Evolutionary conservation across 2,888 invertebrate genomes (phyloP).

Genomic region (Euproctis similis): DNA sequence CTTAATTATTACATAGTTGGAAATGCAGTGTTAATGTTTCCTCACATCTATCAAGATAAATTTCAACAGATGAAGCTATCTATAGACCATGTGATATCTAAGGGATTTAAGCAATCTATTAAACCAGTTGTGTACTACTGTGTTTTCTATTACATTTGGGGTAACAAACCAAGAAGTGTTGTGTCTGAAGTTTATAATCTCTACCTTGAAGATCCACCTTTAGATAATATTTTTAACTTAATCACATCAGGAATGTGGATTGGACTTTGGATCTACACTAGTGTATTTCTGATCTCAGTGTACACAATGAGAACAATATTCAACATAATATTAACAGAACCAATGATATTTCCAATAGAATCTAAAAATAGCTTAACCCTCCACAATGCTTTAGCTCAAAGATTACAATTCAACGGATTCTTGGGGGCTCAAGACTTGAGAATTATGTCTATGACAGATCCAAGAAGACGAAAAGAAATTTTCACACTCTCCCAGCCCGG

Average conservation of each 20-base stretch:
- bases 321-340: conserved; percentile 82
- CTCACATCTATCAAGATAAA: conserved; percentile 82
- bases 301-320: conserved; percentile 82
- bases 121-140: conserved; percentile 79
- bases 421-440: conserved; percentile 85
- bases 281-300: conserved; percentile 81
- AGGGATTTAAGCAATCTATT: conserved; percentile 76
- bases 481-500: conserved; percentile 87
- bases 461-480: conserved; percentile 76
- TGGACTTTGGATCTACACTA: conserved; percentile 81
- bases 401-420: conserved; percentile 82
- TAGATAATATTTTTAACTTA: conserved; percentile 65
- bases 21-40: conserved; percentile 77
- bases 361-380: conserved; percentile 69
- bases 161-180: conserved; percentile 67
- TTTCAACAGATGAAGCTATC: conserved; percentile 79
- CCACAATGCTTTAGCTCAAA: conserved; percentile 77
- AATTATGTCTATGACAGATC: conserved; percentile 78
- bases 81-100: conserved; percentile 72
- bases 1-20: conserved; percentile 73
- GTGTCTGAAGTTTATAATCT: conserved; percentile 72
- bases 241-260: conserved; percentile 71
- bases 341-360: conserved; percentile 79
- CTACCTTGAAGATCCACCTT: conserved; percentile 66
- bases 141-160: conserved; percentile 77